Conservation (phyloP, 2,797 vertebrate genomes). For the Otolemur crassicaudatus region DNA sequence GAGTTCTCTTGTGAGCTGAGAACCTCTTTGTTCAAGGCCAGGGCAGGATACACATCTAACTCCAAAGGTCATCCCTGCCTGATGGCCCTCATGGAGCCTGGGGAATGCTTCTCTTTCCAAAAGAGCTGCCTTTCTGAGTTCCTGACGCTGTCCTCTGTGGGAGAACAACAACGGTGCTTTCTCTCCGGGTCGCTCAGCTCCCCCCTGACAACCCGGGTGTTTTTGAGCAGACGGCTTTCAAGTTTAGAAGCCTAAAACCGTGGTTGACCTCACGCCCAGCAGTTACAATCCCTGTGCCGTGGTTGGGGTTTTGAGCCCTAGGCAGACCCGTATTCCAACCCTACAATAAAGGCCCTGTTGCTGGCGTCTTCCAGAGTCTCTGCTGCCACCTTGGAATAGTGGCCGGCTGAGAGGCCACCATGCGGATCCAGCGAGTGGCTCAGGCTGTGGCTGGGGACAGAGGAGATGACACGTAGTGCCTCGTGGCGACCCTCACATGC, state of each 20-base stretch:
- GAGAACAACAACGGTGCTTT: not conserved
- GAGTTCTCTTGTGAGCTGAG: not conserved
- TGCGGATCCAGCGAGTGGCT: accelerated
- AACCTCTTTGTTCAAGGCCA: not conserved
- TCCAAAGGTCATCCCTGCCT: not conserved
- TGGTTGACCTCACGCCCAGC: too few relatives aligned
- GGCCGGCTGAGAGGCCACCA: too few relatives aligned
- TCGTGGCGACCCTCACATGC: too few relatives aligned
- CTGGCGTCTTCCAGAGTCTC: not conserved
- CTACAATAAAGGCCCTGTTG: too few relatives aligned
- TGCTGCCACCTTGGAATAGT: too few relatives aligned
- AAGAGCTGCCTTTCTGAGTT: not conserved
- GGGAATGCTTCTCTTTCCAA: not conserved
- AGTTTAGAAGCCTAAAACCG: too few relatives aligned
- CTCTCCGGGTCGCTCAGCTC: not conserved
- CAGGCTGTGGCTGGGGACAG: too few relatives aligned
- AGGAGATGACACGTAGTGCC: too few relatives aligned
- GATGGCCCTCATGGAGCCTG: not conserved
- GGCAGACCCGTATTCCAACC: too few relatives aligned
- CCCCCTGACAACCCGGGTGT: accelerated
- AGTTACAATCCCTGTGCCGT: not conserved
- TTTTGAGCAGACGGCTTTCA: not conserved
- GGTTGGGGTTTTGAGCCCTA: not conserved
- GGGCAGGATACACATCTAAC: not conserved
- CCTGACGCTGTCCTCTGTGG: accelerated